phyloP scores from a whole-genome alignment of 2,888 invertebrate species.

The Plebejus melissa region DNA sequence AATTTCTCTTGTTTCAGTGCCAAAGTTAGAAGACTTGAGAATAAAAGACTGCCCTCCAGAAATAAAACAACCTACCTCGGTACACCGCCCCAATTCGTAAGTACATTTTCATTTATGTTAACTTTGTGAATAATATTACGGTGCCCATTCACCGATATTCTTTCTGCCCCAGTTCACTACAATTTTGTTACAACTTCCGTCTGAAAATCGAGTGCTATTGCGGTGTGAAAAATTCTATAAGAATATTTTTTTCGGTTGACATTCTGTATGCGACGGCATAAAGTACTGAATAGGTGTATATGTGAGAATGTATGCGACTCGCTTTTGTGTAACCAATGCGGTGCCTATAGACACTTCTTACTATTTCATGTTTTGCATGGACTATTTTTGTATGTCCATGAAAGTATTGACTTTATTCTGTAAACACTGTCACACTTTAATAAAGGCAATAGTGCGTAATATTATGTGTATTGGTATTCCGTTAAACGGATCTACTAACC shows the following conservation, averaged over 20 bases:
- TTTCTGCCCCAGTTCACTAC: constrained; percentile 25
- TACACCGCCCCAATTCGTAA: constrained; percentile 74
- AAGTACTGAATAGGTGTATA: background rate
- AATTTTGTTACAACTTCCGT: constrained; percentile 25
- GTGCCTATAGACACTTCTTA: background rate
- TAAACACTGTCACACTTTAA: background rate
- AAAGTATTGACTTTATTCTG: background rate
- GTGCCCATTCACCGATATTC: constrained; percentile 24
- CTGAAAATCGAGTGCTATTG: constrained; percentile 19
- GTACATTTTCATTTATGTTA: constrained; percentile 43
- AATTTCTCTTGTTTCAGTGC: constrained; percentile 53
- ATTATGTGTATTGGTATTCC: too few species aligned
- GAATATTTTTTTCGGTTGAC: constrained; percentile 15
- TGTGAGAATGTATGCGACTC: background rate
- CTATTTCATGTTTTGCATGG: background rate
- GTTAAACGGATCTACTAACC: too few species aligned
- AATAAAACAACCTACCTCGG: constrained; percentile 75
- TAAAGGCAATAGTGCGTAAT: too few species aligned
- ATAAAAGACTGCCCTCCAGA: constrained; percentile 75
- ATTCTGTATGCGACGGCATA: background rate
- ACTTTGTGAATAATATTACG: constrained; percentile 29
- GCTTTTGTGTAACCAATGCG: background rate
- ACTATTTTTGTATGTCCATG: background rate
- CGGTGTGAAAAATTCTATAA: constrained; percentile 14
- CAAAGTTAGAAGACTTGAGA: constrained; percentile 76